These are phyloP conservation scores for Calyptomena viridis DNA, from an alignment of 2,113 vertebrate genomes.

Conservation along the genomic window DNA sequence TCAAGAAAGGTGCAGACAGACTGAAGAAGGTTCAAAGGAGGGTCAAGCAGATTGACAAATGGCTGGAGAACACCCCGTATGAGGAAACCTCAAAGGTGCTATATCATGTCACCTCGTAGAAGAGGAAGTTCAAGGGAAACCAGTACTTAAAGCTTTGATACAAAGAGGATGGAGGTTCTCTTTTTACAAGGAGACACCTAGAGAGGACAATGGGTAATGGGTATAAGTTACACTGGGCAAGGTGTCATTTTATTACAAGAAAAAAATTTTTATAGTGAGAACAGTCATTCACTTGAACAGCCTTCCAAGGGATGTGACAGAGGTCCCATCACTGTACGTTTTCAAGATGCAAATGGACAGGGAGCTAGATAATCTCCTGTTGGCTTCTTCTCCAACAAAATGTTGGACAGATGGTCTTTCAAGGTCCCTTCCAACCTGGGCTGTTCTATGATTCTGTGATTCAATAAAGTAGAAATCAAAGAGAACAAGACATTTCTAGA, in stretches of 20 bases:
- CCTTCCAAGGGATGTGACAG: not conserved
- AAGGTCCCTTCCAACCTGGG: not conserved
- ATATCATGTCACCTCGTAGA: accelerated
- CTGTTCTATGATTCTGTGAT: not conserved
- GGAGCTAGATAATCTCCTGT: not conserved
- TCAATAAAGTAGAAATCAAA: not conserved
- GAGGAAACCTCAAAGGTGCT: not conserved
- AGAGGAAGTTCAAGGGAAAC: not conserved
- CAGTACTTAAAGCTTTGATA: not conserved
- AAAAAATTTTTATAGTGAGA: not conserved
- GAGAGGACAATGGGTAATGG: not conserved
- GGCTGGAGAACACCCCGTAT: not conserved
- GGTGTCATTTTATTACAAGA: not conserved
- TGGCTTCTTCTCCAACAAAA: not conserved
- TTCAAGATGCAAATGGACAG: not conserved
- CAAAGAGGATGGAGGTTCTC: not conserved
- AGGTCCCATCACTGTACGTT: not conserved
- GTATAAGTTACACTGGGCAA: not conserved
- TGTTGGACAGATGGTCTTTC: not conserved
- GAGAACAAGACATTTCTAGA: not conserved
- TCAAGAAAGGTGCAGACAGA: not conserved
- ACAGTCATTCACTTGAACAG: not conserved
- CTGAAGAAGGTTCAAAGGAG: not conserved
- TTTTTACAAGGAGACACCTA: not conserved
- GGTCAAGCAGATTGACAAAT: not conserved